Conservation (phyloP, 2,888 invertebrate genomes). For the Acrobasis consociella region DNA sequence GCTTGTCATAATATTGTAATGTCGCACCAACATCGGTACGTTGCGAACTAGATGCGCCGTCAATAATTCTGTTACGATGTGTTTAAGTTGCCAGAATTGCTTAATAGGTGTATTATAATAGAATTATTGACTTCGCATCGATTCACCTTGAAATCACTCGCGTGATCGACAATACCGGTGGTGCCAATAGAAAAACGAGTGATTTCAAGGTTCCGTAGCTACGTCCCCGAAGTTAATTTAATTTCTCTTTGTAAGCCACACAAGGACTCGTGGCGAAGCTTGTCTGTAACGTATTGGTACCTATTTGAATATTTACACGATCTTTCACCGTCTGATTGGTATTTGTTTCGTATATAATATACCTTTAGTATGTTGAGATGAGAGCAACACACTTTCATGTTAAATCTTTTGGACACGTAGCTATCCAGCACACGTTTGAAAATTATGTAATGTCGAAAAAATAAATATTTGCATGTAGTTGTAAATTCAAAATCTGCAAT, state of each 20-base stretch:
- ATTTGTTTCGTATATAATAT: conserved; percentile 27
- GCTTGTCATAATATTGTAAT: conserved; percentile 28
- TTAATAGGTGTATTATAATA: conserved; percentile 29
- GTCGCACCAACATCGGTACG: conserved; percentile 38
- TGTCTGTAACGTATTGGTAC: conserved; percentile 58
- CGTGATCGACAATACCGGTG: conserved; percentile 25
- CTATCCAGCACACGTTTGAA: conserved; percentile 62
- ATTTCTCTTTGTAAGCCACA: conserved; percentile 52
- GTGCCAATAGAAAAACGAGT: conserved; percentile 33
- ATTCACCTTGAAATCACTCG: conserved; percentile 36
- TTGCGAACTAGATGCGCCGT: conserved; percentile 50
- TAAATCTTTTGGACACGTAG: conserved; percentile 61
- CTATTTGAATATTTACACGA: conserved; percentile 52
- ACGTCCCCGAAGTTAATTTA: conserved; percentile 46
- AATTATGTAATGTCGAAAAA: conserved; percentile 36
- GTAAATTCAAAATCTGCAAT: conserved; percentile 42
- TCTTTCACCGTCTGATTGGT: conserved; percentile 46
- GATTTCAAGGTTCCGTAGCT: conserved; percentile 30
- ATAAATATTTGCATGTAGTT: conserved; percentile 47
- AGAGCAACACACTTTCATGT: conserved; percentile 55
- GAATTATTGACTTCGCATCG: conserved; percentile 40
- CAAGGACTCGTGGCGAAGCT: conserved; percentile 58
- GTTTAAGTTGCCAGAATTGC: conserved; percentile 23
- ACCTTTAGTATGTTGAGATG: conserved; percentile 44
- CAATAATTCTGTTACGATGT: conserved; percentile 40